Percentiles rank a stretch among this genome's conserved stretches.
These are phyloP conservation scores for Anticlea derivata DNA, from an alignment of 2,888 invertebrate species.

Conservation along the genomic window DNA sequence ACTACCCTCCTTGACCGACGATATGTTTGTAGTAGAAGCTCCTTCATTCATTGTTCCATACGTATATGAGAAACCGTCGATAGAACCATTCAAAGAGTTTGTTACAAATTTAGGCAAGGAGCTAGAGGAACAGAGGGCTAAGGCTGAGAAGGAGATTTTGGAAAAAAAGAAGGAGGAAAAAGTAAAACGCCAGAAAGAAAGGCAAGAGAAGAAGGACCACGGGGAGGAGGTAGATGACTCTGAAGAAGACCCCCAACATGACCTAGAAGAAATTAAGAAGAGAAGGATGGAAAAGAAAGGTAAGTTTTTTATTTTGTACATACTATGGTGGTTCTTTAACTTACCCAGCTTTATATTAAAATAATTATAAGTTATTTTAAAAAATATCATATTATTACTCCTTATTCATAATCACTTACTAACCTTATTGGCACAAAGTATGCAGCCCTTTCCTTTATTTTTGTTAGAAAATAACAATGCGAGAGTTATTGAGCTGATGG, in stretches of 20 bases:
- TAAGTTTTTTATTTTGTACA: too few relatives aligned
- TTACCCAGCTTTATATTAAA: too few relatives aligned
- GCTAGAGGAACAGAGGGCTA: constrained; percentile 84
- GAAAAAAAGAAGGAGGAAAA: constrained; percentile 60
- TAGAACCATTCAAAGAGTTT: constrained; percentile 90
- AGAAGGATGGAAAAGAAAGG: constrained; percentile 60
- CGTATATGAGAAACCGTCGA: constrained; percentile 95
- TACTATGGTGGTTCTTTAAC: too few relatives aligned
- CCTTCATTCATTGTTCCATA: constrained; percentile 97
- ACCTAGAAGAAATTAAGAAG: constrained; percentile 51
- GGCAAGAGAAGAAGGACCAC: constrained; percentile 52
- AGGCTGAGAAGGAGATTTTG: constrained; percentile 74
- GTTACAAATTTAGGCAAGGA: constrained; percentile 86
- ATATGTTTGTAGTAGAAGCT: constrained; percentile 96
- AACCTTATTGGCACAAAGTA: too few relatives aligned
- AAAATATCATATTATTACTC: too few relatives aligned
- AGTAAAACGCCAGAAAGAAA: constrained; percentile 55
- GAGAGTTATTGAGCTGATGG: too few relatives aligned
- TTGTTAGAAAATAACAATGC: too few relatives aligned
- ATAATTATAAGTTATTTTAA: too few relatives aligned
- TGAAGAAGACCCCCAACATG: constrained; percentile 48
- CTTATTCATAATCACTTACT: too few relatives aligned
- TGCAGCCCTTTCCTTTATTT: too few relatives aligned
- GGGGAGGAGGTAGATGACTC: constrained; percentile 56
- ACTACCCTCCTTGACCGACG: constrained; percentile 93